Conservation (phyloP, 2,797 vertebrate genomes). For the Crotalus adamanteus region DNA sequence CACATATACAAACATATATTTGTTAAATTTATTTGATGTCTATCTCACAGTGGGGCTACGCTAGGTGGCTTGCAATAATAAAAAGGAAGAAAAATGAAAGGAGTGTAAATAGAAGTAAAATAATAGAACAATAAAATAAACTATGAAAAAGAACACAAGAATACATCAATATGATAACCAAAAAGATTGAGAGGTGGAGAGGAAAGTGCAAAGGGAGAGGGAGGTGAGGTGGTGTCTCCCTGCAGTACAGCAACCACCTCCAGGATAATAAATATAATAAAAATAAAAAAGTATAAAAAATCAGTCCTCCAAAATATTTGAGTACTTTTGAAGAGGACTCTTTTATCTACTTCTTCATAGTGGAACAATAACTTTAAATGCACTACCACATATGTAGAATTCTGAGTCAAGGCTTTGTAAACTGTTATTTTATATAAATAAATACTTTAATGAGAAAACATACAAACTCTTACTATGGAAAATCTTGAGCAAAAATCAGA, state of each 20-base stretch:
- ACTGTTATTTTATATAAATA: neutral
- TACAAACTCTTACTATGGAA: neutral
- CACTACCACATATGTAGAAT: no score
- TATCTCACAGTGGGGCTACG: neutral
- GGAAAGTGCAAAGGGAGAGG: neutral
- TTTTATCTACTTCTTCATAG: neutral
- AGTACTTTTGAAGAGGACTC: neutral
- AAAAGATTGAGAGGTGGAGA: neutral
- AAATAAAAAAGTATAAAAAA: neutral
- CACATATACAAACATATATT: neutral
- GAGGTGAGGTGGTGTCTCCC: neutral
- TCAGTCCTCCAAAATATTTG: neutral
- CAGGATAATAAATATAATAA: neutral
- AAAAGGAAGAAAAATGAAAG: neutral
- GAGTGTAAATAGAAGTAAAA: neutral
- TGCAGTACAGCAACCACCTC: neutral
- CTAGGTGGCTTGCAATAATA: neutral
- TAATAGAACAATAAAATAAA: neutral
- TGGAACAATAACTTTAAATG: neutral
- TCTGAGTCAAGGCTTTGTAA: neutral
- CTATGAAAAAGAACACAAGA: neutral
- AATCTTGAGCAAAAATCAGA: neutral
- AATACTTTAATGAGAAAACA: neutral
- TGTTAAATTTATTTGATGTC: neutral
- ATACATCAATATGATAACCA: neutral